A percentile compares a stretch with the other conserved stretches of the same genome.
These are phyloP conservation scores for Hermaeophaga mercurialis DNA, from an alignment of 2,888 invertebrate genomes.

Conservation along the genomic window DNA sequence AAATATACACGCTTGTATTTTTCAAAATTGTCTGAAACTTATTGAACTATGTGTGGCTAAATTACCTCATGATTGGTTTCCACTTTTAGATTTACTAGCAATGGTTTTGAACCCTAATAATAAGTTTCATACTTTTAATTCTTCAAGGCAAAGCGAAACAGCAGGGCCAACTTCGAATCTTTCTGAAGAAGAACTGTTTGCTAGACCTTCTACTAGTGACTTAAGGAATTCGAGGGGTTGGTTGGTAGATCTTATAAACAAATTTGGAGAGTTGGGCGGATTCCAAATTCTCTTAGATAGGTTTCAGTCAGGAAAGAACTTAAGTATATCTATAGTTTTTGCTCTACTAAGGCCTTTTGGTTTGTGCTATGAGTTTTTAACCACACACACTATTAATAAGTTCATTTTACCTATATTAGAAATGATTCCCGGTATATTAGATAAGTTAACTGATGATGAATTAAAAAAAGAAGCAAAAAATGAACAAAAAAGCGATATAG, in stretches of 20 bases:
- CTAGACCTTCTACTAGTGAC: slow-evolving; percentile 77
- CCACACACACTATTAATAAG: slow-evolving; percentile 86
- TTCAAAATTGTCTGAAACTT: slow-evolving; percentile 89
- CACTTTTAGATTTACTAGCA: slow-evolving; percentile 87
- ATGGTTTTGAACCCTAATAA: slow-evolving; percentile 95
- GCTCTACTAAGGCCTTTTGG: slow-evolving; percentile 90
- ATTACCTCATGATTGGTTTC: slow-evolving; percentile 87
- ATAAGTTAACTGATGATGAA: slow-evolving; percentile 93
- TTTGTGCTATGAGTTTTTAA: slow-evolving; percentile 88
- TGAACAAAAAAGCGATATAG: slow-evolving; percentile 94
- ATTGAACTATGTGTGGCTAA: slow-evolving; percentile 93
- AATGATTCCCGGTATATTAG: slow-evolving; percentile 86
- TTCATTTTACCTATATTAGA: slow-evolving; percentile 92
- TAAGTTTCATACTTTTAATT: slow-evolving; percentile 91
- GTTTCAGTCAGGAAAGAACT: slow-evolving; percentile 75
- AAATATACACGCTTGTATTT: slow-evolving; percentile 94
- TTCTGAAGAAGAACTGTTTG: slow-evolving; percentile 74
- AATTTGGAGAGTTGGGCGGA: slow-evolving; percentile 88
- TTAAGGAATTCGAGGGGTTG: slow-evolving; percentile 88
- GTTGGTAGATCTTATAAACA: slow-evolving; percentile 95
- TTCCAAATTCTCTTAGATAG: slow-evolving; percentile 84
- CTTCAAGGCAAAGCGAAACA: slow-evolving; percentile 75
- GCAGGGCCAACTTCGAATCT: slow-evolving; percentile 65
- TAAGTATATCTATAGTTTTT: slow-evolving; percentile 78
- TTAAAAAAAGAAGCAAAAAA: slow-evolving; percentile 93